Evolutionary conservation across 2,888 invertebrate species (phyloP).

Genomic region (Spilosoma lubricipeda): DNA sequence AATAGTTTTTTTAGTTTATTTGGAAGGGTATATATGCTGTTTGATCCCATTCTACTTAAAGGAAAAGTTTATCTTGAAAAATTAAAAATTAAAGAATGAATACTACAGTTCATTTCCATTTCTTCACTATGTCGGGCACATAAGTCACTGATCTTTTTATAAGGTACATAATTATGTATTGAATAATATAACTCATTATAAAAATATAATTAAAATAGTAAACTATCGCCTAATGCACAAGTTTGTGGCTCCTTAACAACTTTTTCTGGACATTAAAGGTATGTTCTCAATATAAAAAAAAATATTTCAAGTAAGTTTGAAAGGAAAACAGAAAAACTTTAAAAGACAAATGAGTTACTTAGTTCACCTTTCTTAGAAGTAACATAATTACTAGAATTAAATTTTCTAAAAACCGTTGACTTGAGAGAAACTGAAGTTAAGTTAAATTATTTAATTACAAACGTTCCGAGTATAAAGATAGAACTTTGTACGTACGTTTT

Average conservation of each 20-base stretch:
- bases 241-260: too few relatives aligned
- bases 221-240: not conserved
- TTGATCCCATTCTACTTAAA: too few relatives aligned
- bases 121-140: too few relatives aligned
- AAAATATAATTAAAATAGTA: not conserved
- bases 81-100: too few relatives aligned
- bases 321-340: not conserved
- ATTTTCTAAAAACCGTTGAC: conserved; percentile 32
- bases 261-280: not conserved
- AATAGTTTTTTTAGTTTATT: too few relatives aligned
- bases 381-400: conserved; percentile 32
- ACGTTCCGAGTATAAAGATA: conserved; percentile 27
- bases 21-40: too few relatives aligned
- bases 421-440: conserved; percentile 31
- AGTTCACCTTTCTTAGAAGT: conserved; percentile 21
- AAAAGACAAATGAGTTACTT: not conserved
- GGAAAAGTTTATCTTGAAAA: too few relatives aligned
- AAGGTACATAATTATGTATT: not conserved
- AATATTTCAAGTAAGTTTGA: not conserved
- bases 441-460: conserved; percentile 41
- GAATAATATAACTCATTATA: not conserved
- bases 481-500: conserved; percentile 27
- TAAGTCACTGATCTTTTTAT: too few relatives aligned
- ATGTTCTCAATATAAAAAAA: not conserved
- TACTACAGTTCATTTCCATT: too few relatives aligned